Evolutionary conservation across 1,140 invertebrate genomes (phyloP).

Genomic region (Drosophila bifasciata): DNA sequence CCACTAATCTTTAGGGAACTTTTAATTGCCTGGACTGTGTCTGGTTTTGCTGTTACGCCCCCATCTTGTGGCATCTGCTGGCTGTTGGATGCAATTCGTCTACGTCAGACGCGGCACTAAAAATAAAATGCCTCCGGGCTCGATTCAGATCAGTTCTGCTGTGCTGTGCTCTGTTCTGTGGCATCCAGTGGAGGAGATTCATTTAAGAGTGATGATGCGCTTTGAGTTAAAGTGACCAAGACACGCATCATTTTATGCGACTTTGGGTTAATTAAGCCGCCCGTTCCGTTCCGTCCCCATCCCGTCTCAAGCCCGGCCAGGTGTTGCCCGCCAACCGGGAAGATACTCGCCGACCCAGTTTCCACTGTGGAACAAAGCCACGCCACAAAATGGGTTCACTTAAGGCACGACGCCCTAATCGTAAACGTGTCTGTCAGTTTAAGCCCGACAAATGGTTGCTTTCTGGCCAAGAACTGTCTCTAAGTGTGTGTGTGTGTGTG

Average conservation of each 20-base stretch:
- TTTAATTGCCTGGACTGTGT: slow-evolving; percentile 58
- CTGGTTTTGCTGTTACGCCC: slow-evolving; percentile 52
- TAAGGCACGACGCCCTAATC: slow-evolving; percentile 52
- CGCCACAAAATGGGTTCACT: slow-evolving; percentile 54
- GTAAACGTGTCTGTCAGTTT: slow-evolving; percentile 70
- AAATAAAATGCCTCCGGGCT: slow-evolving; percentile 38
- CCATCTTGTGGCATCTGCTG: slow-evolving; percentile 6
- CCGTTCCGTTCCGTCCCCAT: neutral
- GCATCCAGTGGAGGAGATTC: slow-evolving; percentile 33
- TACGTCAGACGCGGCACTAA: slow-evolving; percentile 61
- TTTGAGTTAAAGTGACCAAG: slow-evolving; percentile 53
- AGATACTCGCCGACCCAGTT: slow-evolving; percentile 31
- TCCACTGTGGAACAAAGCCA: slow-evolving; percentile 44
- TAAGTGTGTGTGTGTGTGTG: too few species aligned
- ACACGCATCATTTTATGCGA: slow-evolving; percentile 66
- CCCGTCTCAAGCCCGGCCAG: slow-evolving; percentile 54
- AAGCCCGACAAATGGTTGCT: slow-evolving; percentile 60
- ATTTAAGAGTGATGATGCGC: slow-evolving; percentile 56
- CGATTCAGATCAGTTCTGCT: slow-evolving; percentile 28
- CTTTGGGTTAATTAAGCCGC: slow-evolving; percentile 66
- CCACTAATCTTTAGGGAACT: neutral
- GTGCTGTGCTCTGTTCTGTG: slow-evolving; percentile 5
- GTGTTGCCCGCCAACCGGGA: slow-evolving; percentile 36
- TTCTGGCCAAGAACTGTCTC: slow-evolving; percentile 1
- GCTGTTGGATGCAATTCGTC: slow-evolving; percentile 65